Evolutionary conservation across 2,797 vertebrate genomes (phyloP).

Genomic region (Naso thynnoides): DNA sequence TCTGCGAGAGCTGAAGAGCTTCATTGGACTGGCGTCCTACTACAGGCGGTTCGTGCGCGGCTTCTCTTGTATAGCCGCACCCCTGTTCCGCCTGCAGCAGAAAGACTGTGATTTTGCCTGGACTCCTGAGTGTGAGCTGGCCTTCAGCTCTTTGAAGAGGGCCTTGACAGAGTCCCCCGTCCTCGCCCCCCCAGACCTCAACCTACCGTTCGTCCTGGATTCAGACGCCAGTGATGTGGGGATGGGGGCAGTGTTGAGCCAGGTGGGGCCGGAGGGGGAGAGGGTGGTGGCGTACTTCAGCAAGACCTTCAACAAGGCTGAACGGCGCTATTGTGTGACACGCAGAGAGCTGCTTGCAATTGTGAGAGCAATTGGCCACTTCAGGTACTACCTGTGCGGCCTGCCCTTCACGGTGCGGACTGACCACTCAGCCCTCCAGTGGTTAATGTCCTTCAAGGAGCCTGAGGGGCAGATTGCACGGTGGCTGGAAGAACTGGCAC

Average conservation of each 20-base stretch:
- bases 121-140: not conserved
- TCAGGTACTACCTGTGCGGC: slow-evolving; percentile 10
- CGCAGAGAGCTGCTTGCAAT: not conserved
- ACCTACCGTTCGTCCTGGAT: slow-evolving; percentile 5
- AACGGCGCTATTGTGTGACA: slow-evolving; percentile 14
- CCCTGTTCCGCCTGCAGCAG: slow-evolving; percentile 19
- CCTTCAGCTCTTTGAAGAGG: slow-evolving; percentile 14
- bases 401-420: not conserved
- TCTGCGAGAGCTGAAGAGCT: slow-evolving; percentile 18
- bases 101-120: slow-evolving; percentile 21
- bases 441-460: slow-evolving; percentile 1
- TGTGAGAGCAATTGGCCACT: not conserved
- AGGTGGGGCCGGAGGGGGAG: slow-evolving; percentile 18
- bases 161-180: slow-evolving; percentile 3
- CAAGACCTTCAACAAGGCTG: slow-evolving; percentile 22
- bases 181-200: slow-evolving; percentile 1
- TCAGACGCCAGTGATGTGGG: slow-evolving; percentile 10
- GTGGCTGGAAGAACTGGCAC: not conserved
- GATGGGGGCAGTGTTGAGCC: slow-evolving; percentile 21
- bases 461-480: not conserved
- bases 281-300: slow-evolving; percentile 22
- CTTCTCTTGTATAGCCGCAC: slow-evolving; percentile 20
- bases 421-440: slow-evolving; percentile 7
- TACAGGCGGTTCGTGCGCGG: slow-evolving; percentile 20
- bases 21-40: slow-evolving; percentile 35